phyloP scores from a whole-genome alignment of 2,113 vertebrate genomes.

The Gulo gulo region DNA sequence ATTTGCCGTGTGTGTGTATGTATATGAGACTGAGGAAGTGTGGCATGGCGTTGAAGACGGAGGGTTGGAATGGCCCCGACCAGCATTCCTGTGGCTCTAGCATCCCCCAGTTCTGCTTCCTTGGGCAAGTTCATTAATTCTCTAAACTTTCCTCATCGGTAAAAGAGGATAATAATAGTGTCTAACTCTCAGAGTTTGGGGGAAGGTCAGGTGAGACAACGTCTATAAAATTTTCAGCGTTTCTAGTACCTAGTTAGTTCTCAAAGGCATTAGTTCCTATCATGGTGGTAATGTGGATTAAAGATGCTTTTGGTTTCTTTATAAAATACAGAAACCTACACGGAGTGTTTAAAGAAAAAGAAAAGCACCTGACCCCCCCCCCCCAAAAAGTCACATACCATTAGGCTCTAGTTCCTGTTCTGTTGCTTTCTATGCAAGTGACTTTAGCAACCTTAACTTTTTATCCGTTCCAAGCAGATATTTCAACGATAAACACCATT shows the following conservation, averaged over 20 bases:
- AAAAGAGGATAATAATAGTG: background rate
- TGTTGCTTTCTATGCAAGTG: background rate
- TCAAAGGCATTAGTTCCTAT: background rate
- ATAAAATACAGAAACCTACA: background rate
- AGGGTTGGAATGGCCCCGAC: background rate
- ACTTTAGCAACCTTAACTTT: background rate
- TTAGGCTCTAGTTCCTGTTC: background rate
- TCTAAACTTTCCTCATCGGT: background rate
- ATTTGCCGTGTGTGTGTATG: background rate
- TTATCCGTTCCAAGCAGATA: background rate
- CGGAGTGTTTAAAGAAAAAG: background rate
- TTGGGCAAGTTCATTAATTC: background rate
- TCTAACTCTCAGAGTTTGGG: background rate
- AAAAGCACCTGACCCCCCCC: background rate
- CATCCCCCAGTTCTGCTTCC: background rate
- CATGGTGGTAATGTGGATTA: background rate
- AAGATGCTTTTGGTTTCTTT: background rate
- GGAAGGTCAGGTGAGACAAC: background rate
- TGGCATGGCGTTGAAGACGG: background rate
- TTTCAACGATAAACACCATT: background rate
- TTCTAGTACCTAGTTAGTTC: background rate
- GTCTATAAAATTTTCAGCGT: background rate
- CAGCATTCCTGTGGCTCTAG: background rate
- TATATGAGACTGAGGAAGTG: background rate
- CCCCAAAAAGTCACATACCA: background rate